Conservation (phyloP, 2,113 vertebrate genomes). For the Riparia riparia region DNA sequence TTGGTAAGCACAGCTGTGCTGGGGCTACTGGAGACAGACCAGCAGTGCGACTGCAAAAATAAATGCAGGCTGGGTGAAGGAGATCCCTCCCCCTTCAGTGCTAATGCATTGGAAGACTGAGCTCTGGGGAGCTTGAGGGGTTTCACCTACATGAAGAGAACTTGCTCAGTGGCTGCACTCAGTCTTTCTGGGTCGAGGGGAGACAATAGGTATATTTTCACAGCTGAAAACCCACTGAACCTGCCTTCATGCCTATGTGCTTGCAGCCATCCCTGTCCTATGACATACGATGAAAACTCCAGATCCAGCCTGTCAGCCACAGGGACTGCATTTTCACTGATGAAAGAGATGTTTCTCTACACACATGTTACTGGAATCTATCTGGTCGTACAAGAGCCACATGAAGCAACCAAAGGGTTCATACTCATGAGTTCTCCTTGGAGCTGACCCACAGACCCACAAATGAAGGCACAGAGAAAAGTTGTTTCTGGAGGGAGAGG, state of each 20-base stretch:
- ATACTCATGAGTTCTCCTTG: neutral
- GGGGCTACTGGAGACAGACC: neutral
- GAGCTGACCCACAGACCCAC: neutral
- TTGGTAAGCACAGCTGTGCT: neutral
- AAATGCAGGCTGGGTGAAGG: neutral
- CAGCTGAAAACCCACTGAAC: neutral
- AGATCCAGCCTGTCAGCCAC: neutral
- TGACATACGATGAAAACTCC: neutral
- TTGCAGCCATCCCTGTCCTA: neutral
- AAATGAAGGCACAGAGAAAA: neutral
- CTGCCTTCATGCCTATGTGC: neutral
- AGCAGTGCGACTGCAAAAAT: neutral
- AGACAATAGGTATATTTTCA: neutral
- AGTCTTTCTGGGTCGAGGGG: neutral
- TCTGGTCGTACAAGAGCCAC: neutral
- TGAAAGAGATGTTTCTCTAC: neutral
- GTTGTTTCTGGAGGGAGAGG: neutral
- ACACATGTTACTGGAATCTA: neutral
- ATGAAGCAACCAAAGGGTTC: neutral
- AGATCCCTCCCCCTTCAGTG: neutral
- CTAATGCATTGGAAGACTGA: neutral
- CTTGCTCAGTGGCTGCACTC: neutral
- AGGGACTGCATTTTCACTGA: neutral
- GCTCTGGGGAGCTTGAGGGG: fast-evolving
- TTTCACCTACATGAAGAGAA: neutral